A percentile compares a stretch with the other conserved stretches of the same genome.
Evolutionary conservation across 2,888 invertebrate species (phyloP).

Genomic region (Taphrorychus bicolor): DNA sequence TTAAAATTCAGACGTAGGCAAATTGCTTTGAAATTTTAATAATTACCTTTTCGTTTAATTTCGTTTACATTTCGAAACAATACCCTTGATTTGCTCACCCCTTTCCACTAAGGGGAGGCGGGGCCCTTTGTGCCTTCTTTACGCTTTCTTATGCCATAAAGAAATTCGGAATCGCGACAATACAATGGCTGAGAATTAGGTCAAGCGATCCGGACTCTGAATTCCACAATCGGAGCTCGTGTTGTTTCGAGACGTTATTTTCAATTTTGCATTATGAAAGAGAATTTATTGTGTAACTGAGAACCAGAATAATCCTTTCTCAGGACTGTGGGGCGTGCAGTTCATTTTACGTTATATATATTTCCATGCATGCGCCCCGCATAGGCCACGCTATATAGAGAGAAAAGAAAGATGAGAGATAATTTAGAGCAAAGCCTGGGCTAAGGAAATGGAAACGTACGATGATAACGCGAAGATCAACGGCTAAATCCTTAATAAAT

Average conservation of each 20-base stretch:
- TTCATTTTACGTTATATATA: neutral
- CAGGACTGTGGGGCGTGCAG: no score
- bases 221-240: neutral
- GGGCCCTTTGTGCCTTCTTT: neutral
- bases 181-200: neutral
- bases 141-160: neutral
- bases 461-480: neutral
- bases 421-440: neutral
- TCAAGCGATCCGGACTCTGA: neutral
- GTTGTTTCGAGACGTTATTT: neutral
- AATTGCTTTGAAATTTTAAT: constrained; percentile 11
- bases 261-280: neutral
- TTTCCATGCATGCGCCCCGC: neutral
- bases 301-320: neutral
- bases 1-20: constrained; percentile 6
- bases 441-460: neutral
- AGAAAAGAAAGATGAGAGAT: neutral
- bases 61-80: constrained; percentile 23
- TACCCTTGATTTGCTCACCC: neutral
- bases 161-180: neutral
- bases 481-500: neutral
- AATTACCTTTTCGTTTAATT: constrained; percentile 19
- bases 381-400: no score
- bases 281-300: neutral
- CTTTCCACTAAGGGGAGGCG: neutral